Evolutionary conservation across 2,113 vertebrate genomes (phyloP).

Genomic region (Charadrius vociferus): DNA sequence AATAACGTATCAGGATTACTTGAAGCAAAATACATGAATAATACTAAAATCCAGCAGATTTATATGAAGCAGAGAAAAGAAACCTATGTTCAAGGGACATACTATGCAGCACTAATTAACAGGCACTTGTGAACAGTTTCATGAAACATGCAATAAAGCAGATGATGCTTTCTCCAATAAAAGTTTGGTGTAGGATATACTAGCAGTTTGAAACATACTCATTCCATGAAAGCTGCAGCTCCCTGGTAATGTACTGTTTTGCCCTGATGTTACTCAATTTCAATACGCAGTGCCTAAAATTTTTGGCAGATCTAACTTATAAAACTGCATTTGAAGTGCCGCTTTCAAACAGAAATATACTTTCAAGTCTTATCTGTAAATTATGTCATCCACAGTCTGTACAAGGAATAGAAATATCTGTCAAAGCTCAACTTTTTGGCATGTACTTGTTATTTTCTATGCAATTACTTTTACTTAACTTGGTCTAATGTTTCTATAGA

Average conservation of each 20-base stretch:
- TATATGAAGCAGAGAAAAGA: constrained; percentile 94
- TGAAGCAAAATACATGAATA: constrained; percentile 97
- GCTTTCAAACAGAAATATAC: background rate
- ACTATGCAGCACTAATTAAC: constrained; percentile 99
- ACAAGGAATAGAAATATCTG: background rate
- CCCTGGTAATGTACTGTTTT: background rate
- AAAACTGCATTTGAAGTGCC: background rate
- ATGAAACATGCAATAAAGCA: constrained; percentile 99
- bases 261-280: background rate
- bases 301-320: background rate
- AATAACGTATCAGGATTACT: constrained; percentile 88
- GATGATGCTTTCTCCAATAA: constrained; percentile 90
- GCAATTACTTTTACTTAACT: background rate
- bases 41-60: constrained; percentile 96
- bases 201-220: constrained; percentile 36
- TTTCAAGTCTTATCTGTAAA: background rate
- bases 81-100: constrained; percentile 97
- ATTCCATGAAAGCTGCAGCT: background rate
- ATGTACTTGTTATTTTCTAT: background rate
- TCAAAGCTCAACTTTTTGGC: background rate
- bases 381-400: background rate
- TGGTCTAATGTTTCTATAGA: background rate
- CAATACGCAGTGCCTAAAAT: background rate
- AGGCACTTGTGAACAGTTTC: constrained; percentile 98
- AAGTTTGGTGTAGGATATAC: constrained; percentile 94